Evolutionary conservation across 2,888 invertebrate species (phyloP).

Genomic region (Nudaria mundana): DNA sequence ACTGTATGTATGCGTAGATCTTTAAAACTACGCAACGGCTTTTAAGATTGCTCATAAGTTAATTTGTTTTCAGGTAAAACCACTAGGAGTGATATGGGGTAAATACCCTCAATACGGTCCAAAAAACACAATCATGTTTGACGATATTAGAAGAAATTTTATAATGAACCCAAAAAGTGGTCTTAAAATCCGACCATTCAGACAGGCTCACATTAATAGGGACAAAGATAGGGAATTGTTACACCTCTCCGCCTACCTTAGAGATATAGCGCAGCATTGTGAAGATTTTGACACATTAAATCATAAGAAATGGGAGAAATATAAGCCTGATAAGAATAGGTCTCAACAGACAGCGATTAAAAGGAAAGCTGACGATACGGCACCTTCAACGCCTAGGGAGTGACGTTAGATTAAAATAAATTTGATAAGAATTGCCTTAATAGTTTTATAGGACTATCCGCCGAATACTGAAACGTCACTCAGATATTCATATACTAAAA

Average conservation of each 20-base stretch:
- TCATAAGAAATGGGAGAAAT: slow-evolving; percentile 96
- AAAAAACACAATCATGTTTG: slow-evolving; percentile 98
- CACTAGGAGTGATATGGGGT: slow-evolving; percentile 98
- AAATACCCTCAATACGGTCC: slow-evolving; percentile 93
- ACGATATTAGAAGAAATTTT: slow-evolving; percentile 97
- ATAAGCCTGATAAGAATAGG: slow-evolving; percentile 73
- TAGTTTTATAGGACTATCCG: slow-evolving; percentile 41
- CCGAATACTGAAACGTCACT: too few relatives aligned
- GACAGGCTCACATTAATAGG: slow-evolving; percentile 94
- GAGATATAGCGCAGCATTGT: slow-evolving; percentile 88
- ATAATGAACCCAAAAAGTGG: slow-evolving; percentile 98
- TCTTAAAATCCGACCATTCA: slow-evolving; percentile 93
- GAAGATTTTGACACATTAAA: slow-evolving; percentile 92
- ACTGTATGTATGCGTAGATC: too few relatives aligned
- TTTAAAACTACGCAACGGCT: too few relatives aligned
- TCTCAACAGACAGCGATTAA: slow-evolving; percentile 62
- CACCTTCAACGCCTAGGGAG: slow-evolving; percentile 59
- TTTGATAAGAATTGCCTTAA: slow-evolving; percentile 32
- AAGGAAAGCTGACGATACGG: slow-evolving; percentile 71
- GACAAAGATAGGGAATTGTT: slow-evolving; percentile 91
- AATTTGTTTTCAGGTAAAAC: slow-evolving; percentile 92
- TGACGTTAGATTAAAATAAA: slow-evolving; percentile 43
- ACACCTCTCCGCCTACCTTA: slow-evolving; percentile 89
- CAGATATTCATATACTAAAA: too few relatives aligned
- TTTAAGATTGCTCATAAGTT: too few relatives aligned